phyloP scores from a whole-genome alignment of 2,888 invertebrate genomes.

The Bombylius discolor region DNA sequence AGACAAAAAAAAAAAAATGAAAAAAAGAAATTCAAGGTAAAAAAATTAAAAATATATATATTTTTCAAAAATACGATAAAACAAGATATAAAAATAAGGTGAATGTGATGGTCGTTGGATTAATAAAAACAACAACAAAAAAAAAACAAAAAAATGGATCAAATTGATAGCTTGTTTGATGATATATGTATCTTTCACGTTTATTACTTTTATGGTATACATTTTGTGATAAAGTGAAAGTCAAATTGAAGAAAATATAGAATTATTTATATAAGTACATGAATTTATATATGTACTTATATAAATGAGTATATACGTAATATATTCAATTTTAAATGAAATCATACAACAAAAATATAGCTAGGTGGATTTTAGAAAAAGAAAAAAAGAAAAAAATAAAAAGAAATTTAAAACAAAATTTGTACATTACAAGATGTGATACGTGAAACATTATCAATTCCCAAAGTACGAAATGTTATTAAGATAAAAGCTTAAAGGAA shows the following conservation, averaged over 20 bases:
- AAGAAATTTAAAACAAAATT: constrained; percentile 3
- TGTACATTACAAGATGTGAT: constrained; percentile 1
- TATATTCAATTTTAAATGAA: too few species aligned
- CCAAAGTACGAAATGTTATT: constrained; percentile 21
- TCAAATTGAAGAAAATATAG: too few species aligned
- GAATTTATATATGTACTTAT: too few species aligned
- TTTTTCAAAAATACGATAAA: too few species aligned
- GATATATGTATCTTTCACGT: constrained; percentile 1
- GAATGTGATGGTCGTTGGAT: not conserved
- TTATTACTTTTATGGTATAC: not conserved
- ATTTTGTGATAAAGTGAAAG: too few species aligned
- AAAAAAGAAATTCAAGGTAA: too few species aligned
- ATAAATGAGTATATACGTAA: too few species aligned
- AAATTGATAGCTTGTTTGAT: constrained; percentile 9
- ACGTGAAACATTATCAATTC: constrained; percentile 20
- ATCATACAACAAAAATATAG: too few species aligned
- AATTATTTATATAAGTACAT: too few species aligned
- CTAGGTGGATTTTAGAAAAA: too few species aligned
- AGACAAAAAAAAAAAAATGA: too few species aligned
- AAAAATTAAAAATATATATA: too few species aligned
- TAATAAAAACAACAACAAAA: not conserved
- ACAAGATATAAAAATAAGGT: not conserved
- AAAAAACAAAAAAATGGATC: constrained; percentile 10
- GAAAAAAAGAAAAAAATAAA: constrained; percentile 1
- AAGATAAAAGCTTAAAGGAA: constrained; percentile 16